phyloP scores from a whole-genome alignment of 2,888 invertebrate genomes.

The Schrankia costaestrigalis region DNA sequence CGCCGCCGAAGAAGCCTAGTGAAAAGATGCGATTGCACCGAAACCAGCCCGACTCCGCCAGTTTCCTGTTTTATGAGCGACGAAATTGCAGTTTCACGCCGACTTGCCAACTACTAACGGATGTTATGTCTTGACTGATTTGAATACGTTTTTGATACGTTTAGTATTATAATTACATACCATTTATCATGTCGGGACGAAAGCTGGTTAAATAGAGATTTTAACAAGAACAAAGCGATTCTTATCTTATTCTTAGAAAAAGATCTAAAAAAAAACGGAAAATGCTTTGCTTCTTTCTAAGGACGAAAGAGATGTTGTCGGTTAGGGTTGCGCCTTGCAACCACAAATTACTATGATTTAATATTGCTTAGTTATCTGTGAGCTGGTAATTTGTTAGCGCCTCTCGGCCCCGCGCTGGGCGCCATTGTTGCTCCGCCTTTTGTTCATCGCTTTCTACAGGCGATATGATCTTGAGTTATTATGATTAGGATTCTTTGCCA shows the following conservation, averaged over 20 bases:
- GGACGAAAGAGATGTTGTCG: slow-evolving; percentile 56
- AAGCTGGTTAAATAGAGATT: no score
- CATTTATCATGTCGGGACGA: no score
- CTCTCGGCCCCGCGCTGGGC: slow-evolving; percentile 64
- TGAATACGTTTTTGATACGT: slow-evolving; percentile 53
- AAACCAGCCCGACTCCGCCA: slow-evolving; percentile 44
- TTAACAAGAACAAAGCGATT: no score
- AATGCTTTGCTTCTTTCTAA: slow-evolving; percentile 43
- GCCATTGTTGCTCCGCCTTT: slow-evolving; percentile 78
- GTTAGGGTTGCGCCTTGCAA: slow-evolving; percentile 65
- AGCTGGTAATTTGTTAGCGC: slow-evolving; percentile 77
- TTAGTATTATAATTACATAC: no score
- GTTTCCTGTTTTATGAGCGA: slow-evolving; percentile 66
- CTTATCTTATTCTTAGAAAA: slow-evolving; percentile 41
- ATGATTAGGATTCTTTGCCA: slow-evolving; percentile 79
- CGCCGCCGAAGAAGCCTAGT: slow-evolving; percentile 55
- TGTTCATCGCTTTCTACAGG: slow-evolving; percentile 73
- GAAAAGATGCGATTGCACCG: slow-evolving; percentile 71
- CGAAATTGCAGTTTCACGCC: slow-evolving; percentile 67
- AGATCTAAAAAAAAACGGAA: no score
- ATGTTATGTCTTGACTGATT: slow-evolving; percentile 56
- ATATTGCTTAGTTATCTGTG: slow-evolving; percentile 80
- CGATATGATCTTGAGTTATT: slow-evolving; percentile 80
- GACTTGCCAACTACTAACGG: slow-evolving; percentile 48
- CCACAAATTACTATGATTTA: slow-evolving; percentile 81